Evolutionary conservation across 2,888 invertebrate species (phyloP), one percentile per base, ranked within the genome.

Genomic region (Congeria kusceri): DNA sequence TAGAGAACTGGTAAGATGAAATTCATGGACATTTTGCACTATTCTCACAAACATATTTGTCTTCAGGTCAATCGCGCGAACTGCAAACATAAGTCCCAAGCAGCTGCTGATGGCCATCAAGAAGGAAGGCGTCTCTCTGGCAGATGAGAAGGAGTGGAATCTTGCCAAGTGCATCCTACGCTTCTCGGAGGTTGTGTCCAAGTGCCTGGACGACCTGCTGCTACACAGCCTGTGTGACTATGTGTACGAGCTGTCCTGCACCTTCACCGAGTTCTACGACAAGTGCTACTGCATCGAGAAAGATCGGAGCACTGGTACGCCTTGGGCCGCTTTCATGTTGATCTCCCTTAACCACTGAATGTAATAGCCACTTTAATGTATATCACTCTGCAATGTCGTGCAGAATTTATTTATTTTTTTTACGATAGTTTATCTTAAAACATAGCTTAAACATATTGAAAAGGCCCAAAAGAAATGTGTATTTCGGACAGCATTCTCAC

Each of bases 251-350:
- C 95, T 99, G 70, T 96, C 97, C n/a, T 96, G 97, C 5, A 95
- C 96, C 1, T 99, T 99, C 92, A 96, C 97, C 0, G 99, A 99
- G 93, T 99, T 99, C 94, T 99, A 99, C 94, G 98, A 99, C 92
- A 96, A 95, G 89, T 99, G 99, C 94, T 99, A 99, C 92, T 99
- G 99, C 92, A 96, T 99, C 65, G 98, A 99, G 93, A 98, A 98
- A 93, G 96, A 98, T 93, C 90, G 92, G 61, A 95, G 96, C 80
- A 95, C 94, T 77, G 95, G 95, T 94, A 80, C 32, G 78, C 58
- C 39, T 39, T 11, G 13, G 15, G 4, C 9, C 9, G 11, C 39
- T 39, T 39, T 7, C 9, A 39, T 39, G 15, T 9, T 39, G 9
- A 39, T 39, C 39, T 13, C 39, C 15, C 9, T 1, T 39, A n/a